These are phyloP conservation scores for Xyrauchen texanus DNA, from an alignment of 2,113 vertebrate genomes.

Conservation along the genomic window DNA sequence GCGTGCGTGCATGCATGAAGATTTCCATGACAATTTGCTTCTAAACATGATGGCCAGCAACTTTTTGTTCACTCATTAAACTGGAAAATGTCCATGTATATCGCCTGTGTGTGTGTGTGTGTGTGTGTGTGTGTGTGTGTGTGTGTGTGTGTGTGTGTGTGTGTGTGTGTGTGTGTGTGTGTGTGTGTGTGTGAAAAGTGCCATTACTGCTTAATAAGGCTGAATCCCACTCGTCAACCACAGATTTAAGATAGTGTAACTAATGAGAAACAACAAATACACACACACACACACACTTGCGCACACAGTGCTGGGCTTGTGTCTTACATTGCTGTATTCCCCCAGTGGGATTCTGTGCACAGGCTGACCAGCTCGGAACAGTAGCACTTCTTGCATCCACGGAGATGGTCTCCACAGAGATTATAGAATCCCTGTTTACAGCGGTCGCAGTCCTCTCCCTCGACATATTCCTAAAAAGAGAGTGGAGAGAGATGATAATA, in stretches of 20 bases:
- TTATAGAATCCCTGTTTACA: slow-evolving; percentile 92
- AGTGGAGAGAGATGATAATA: slow-evolving; percentile 10
- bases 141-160: slow-evolving; percentile 1
- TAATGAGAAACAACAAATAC: slow-evolving; percentile 11
- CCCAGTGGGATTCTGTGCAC: slow-evolving; percentile 84
- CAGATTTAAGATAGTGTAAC: slow-evolving; percentile 15
- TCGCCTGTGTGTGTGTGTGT: too few relatives aligned
- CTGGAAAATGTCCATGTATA: too few relatives aligned
- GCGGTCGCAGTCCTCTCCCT: slow-evolving; percentile 84
- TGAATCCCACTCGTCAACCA: slow-evolving; percentile 21
- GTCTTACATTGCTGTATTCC: slow-evolving; percentile 82
- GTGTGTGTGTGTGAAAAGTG: slow-evolving; percentile 1
- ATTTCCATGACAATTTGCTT: too few relatives aligned
- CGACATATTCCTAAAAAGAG: slow-evolving; percentile 82
- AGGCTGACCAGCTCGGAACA: slow-evolving; percentile 85
- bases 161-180: too few relatives aligned
- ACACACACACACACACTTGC: background rate
- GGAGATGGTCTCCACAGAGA: slow-evolving; percentile 78
- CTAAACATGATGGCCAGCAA: too few relatives aligned
- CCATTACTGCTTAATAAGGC: slow-evolving; percentile 40
- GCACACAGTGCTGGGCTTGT: background rate
- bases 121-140: too few relatives aligned
- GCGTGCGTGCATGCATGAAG: background rate
- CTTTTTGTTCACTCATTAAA: too few relatives aligned
- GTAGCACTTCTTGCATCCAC: slow-evolving; percentile 91